These are phyloP conservation scores for Nomada fucata DNA, from an alignment of 2,888 invertebrate genomes.

Conservation along the genomic window DNA sequence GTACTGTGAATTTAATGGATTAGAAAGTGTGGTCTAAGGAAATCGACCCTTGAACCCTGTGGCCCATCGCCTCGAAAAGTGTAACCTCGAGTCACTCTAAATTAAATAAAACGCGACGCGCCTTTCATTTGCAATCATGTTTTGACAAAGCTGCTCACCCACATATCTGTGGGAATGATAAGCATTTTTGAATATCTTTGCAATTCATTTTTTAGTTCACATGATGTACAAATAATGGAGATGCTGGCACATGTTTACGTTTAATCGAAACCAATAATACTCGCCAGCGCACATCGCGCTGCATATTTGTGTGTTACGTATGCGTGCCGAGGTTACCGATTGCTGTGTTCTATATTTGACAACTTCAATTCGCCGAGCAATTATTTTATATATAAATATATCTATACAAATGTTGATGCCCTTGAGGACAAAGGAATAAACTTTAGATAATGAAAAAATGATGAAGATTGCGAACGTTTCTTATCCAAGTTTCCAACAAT, in stretches of 20 bases:
- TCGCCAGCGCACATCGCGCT: neutral
- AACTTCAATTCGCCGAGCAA: neutral
- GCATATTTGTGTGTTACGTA: constrained; percentile 39
- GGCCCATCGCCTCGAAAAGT: neutral
- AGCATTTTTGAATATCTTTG: neutral
- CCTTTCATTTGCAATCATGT: neutral
- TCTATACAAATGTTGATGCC: too few relatives aligned
- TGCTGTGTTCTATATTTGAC: constrained; percentile 14
- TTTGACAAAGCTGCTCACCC: neutral
- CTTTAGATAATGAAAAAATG: neutral
- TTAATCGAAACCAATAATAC: constrained; percentile 9
- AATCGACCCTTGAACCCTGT: neutral
- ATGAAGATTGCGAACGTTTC: neutral
- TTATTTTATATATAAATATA: neutral
- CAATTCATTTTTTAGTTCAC: neutral
- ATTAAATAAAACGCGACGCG: neutral
- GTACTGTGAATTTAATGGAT: neutral
- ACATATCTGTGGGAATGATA: neutral
- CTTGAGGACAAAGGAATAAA: neutral
- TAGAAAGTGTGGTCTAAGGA: neutral
- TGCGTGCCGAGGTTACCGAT: constrained; percentile 50
- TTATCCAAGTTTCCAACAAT: too few relatives aligned
- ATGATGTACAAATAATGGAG: too few relatives aligned
- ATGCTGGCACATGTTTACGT: neutral
- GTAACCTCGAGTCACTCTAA: neutral